These are phyloP conservation scores for Alentia gelatinosa DNA, from an alignment of 2,888 invertebrate species.

Conservation along the genomic window DNA sequence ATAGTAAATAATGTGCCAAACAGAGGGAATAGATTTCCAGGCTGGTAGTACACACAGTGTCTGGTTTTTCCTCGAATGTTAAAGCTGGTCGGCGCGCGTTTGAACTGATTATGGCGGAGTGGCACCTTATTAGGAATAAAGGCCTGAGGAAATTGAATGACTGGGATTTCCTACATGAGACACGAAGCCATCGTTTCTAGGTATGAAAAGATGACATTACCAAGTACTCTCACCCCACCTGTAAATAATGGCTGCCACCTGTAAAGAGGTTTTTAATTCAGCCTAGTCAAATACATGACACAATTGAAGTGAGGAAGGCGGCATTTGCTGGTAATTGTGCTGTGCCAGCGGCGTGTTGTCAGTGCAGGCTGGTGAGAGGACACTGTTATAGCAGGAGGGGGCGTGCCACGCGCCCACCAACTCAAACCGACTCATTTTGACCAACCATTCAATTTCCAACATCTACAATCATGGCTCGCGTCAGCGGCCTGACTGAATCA, in stretches of 20 bases:
- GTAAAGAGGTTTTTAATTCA: slow-evolving; percentile 38
- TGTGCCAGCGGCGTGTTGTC: neutral
- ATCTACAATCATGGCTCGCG: slow-evolving; percentile 37
- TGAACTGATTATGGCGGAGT: too few relatives aligned
- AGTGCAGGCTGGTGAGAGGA: neutral
- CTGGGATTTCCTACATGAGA: too few relatives aligned
- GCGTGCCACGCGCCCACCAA: neutral
- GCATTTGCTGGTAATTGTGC: slow-evolving; percentile 29
- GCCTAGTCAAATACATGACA: slow-evolving; percentile 26
- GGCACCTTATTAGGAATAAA: too few relatives aligned
- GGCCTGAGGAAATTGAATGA: too few relatives aligned
- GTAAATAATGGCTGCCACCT: neutral
- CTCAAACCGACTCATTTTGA: slow-evolving; percentile 2
- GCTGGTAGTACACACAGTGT: too few relatives aligned
- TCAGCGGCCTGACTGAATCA: slow-evolving; percentile 30
- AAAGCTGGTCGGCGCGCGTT: too few relatives aligned
- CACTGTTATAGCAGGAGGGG: neutral
- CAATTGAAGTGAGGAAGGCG: neutral
- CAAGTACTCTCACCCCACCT: neutral
- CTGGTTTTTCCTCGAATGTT: too few relatives aligned
- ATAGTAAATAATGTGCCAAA: too few relatives aligned
- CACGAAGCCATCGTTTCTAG: too few relatives aligned
- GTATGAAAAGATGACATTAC: neutral
- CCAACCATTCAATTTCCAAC: slow-evolving; percentile 46
- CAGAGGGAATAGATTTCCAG: too few relatives aligned